phyloP scores from a whole-genome alignment of 2,888 invertebrate species.

The Rhimphoctona megacephalus region DNA sequence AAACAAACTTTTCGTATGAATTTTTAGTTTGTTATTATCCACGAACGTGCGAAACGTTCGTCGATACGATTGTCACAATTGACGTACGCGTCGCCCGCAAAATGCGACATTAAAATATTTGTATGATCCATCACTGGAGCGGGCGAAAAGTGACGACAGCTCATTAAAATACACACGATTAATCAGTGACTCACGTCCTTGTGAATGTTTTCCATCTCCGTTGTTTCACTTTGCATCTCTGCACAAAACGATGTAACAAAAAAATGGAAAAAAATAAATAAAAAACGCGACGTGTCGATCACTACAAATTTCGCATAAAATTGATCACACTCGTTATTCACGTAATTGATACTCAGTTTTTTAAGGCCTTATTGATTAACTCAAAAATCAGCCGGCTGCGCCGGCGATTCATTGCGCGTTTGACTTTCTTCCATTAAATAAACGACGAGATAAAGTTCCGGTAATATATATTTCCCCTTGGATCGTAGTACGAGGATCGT shows the following conservation, averaged over 20 bases:
- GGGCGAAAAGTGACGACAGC: conserved; percentile 37
- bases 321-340: neutral
- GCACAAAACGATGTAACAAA: neutral
- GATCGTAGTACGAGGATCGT: neutral
- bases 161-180: conserved; percentile 54
- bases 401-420: neutral
- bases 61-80: neutral
- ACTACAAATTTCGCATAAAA: neutral
- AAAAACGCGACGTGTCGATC: neutral
- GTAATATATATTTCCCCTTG: neutral
- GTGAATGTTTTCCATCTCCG: conserved; percentile 31
- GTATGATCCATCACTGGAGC: neutral
- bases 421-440: neutral
- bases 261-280: neutral
- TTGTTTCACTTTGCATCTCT: conserved; percentile 18
- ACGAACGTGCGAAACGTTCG: neutral
- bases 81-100: neutral
- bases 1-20: neutral
- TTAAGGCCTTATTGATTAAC: neutral
- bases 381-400: neutral
- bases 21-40: neutral
- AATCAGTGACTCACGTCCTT: conserved; percentile 57
- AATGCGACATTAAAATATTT: conserved; percentile 1
- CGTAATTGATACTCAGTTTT: neutral
- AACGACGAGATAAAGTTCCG: conserved; percentile 5